These are phyloP conservation scores for Agonopterix arenella DNA, from an alignment of 2,888 invertebrate genomes.

Conservation along the genomic window DNA sequence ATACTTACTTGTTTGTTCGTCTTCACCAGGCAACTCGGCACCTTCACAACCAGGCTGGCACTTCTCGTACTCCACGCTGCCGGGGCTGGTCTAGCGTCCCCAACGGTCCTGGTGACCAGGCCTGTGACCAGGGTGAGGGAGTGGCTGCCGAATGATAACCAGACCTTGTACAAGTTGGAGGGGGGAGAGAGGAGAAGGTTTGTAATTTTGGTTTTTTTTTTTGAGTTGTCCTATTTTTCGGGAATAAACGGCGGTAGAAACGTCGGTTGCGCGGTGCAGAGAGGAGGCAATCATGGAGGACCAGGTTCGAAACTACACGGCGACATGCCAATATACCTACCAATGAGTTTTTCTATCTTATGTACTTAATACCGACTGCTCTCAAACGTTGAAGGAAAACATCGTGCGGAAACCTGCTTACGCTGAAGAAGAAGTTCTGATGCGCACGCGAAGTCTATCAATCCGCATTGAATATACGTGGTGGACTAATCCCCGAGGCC, in stretches of 20 bases:
- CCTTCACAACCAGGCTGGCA: slow-evolving; percentile 43
- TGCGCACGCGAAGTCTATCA: too few species aligned
- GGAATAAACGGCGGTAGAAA: background rate
- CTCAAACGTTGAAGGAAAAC: too few species aligned
- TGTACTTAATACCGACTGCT: too few species aligned
- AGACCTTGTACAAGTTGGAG: slow-evolving; percentile 52
- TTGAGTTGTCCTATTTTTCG: too few species aligned
- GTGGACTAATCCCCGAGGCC: too few species aligned
- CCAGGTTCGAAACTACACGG: too few species aligned
- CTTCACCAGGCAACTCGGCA: slow-evolving; percentile 14
- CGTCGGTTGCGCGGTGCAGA: background rate
- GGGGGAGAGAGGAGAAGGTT: slow-evolving; percentile 55
- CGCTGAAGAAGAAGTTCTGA: too few species aligned
- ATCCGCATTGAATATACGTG: too few species aligned
- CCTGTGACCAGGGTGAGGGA: slow-evolving; percentile 41
- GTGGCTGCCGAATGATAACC: slow-evolving; percentile 65
- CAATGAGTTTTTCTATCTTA: too few species aligned
- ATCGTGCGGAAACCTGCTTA: too few species aligned
- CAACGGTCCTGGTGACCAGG: slow-evolving; percentile 53
- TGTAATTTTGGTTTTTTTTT: slow-evolving; percentile 3
- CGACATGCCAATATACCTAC: too few species aligned
- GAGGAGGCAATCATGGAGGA: too few species aligned
- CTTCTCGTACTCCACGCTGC: slow-evolving; percentile 55
- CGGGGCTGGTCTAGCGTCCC: slow-evolving; percentile 57
- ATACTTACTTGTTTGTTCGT: background rate